phyloP scores from a whole-genome alignment of 2,888 invertebrate genomes.

The Archips crataeganus region DNA sequence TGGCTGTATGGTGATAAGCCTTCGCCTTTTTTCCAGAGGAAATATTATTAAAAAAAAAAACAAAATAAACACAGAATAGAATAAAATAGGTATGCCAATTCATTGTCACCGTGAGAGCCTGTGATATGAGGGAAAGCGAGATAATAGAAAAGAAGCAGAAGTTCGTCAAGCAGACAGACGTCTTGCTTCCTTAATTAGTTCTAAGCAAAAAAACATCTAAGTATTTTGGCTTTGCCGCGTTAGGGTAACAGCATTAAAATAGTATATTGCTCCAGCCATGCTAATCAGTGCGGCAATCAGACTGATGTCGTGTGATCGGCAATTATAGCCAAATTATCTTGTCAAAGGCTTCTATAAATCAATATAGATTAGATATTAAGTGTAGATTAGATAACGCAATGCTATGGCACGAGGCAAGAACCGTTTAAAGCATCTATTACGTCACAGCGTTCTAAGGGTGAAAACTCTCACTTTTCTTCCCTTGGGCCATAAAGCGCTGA shows the following conservation, averaged over 20 bases:
- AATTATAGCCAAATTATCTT: slow-evolving; percentile 40
- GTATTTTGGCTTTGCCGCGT: neutral
- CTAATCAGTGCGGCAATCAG: slow-evolving; percentile 34
- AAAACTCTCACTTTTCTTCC: neutral
- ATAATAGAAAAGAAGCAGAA: too few relatives aligned
- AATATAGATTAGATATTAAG: slow-evolving; percentile 26
- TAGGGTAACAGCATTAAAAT: neutral
- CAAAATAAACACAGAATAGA: too few relatives aligned
- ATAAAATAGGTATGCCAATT: too few relatives aligned
- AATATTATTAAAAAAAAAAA: neutral
- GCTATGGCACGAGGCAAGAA: neutral
- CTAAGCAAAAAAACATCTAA: too few relatives aligned
- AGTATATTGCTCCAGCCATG: slow-evolving; percentile 16
- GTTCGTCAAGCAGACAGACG: too few relatives aligned
- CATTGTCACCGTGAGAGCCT: too few relatives aligned
- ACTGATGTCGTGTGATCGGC: slow-evolving; percentile 34
- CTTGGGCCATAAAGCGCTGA: neutral
- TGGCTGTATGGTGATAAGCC: neutral
- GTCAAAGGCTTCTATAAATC: slow-evolving; percentile 36
- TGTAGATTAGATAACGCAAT: neutral
- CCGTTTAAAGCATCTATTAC: neutral
- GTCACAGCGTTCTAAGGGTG: neutral
- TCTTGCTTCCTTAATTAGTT: too few relatives aligned
- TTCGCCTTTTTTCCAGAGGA: neutral
- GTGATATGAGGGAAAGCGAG: too few relatives aligned